A percentile compares a stretch with the other conserved stretches of the same genome.
These are phyloP conservation scores for Dolichopus griseipennis DNA, from an alignment of 2,888 invertebrate genomes.

Conservation along the genomic window DNA sequence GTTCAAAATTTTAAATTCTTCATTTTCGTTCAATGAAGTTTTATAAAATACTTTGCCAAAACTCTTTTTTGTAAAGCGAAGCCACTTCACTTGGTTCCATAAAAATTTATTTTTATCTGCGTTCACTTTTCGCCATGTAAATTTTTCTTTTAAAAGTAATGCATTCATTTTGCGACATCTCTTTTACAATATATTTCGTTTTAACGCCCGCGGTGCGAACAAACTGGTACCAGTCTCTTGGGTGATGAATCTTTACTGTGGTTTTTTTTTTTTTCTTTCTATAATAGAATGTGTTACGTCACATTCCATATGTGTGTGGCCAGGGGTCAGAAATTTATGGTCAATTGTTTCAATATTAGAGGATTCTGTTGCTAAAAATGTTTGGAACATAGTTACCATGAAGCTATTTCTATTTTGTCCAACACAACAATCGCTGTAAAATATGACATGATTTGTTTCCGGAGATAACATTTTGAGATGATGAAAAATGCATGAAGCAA, in stretches of 20 bases:
- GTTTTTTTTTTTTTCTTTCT: conserved; percentile 1
- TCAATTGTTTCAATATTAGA: conserved; percentile 11
- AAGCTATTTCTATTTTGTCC: conserved; percentile 13
- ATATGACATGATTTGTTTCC: background rate
- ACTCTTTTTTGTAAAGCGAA: too few species aligned
- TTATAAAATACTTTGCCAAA: too few species aligned
- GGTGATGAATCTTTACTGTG: background rate
- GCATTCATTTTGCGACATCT: background rate
- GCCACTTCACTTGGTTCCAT: too few species aligned
- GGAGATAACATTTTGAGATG: background rate
- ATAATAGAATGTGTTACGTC: background rate
- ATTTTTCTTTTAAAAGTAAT: background rate
- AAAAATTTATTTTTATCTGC: too few species aligned
- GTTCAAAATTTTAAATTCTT: too few species aligned
- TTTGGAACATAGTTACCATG: conserved; percentile 12
- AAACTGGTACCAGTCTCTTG: background rate
- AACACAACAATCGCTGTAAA: conserved; percentile 10
- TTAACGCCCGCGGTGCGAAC: background rate
- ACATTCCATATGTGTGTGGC: conserved; percentile 1
- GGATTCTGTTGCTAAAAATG: conserved; percentile 14
- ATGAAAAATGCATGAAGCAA: conserved; percentile 11
- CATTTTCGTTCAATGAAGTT: too few species aligned
- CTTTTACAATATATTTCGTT: background rate
- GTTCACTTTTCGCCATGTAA: too few species aligned
- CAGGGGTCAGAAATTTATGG: conserved; percentile 8